Conservation (phyloP, 2,888 invertebrate genomes). For the Sphinx pinastri region DNA sequence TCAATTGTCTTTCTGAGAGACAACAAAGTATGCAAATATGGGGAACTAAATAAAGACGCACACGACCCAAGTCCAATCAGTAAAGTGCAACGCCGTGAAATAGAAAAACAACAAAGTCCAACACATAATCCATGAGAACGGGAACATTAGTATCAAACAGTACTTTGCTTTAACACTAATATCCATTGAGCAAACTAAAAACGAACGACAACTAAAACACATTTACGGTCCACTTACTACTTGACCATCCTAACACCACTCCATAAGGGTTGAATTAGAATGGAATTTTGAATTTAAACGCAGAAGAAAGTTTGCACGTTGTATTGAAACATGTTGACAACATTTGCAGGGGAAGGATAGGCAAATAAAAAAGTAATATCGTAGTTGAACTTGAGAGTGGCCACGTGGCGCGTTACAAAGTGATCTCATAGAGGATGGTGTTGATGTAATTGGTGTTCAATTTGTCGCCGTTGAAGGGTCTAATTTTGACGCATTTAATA, state of each 20-base stretch:
- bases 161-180: slow-evolving; percentile 35
- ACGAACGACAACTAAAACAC: slow-evolving; percentile 25
- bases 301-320: slow-evolving; percentile 35
- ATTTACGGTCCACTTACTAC: not conserved
- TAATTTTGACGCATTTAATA: slow-evolving; percentile 24
- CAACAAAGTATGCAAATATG: too few species aligned
- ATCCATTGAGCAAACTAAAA: slow-evolving; percentile 46
- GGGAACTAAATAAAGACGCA: not conserved
- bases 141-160: slow-evolving; percentile 40
- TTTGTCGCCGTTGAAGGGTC: slow-evolving; percentile 50
- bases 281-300: not conserved
- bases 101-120: slow-evolving; percentile 36
- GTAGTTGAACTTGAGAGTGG: slow-evolving; percentile 43
- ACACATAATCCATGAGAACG: slow-evolving; percentile 44
- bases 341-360: slow-evolving; percentile 68
- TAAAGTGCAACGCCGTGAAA: slow-evolving; percentile 30
- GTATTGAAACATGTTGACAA: slow-evolving; percentile 77
- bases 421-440: slow-evolving; percentile 60
- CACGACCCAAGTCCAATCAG: slow-evolving; percentile 4
- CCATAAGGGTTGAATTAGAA: not conserved
- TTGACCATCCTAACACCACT: not conserved
- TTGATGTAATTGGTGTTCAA: slow-evolving; percentile 74
- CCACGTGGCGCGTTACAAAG: slow-evolving; percentile 62
- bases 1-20: too few species aligned
- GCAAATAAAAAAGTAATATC: slow-evolving; percentile 82